Base-by-base conservation (phyloP, 1,140 invertebrate species). In the Eurytemora carolleeae region DNA sequence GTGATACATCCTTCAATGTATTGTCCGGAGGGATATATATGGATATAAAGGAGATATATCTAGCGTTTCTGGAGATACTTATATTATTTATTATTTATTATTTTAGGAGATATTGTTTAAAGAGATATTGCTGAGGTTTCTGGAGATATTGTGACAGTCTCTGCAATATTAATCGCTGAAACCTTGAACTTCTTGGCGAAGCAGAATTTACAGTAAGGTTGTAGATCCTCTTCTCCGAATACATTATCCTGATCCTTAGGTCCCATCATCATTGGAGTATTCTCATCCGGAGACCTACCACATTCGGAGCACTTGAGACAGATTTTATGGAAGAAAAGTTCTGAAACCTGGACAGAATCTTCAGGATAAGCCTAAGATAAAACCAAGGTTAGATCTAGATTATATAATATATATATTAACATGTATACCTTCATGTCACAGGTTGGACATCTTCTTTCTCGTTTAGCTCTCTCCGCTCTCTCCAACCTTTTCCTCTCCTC, bases 221-320 rank as follows among this genome's bases (percentile, higher is more conserved):
- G 18, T n/a, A 59, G 21, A 24, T 59, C 58, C 44, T 59, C 26
- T 7, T 24, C 24, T 2, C 26, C 58, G 26, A 59, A 59, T 7
- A 53, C 58, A n/a, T 44, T 44, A n/a, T 44, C 31, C 31, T 44
- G 31, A n/a, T 44, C n/a, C 31, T 44, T 44, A n/a, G 31, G 31
- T n/a, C 31, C 31, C 31, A 44, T 44, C 31, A 44, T 44, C 31
- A 44, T 44, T 7, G 31, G 31, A 44, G 31, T 44, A 44, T 44
- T 44, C 31, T 44, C 31, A n/a, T 44, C 31, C n/a, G 31, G 31
- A 44, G 31, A 44, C 7, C 58, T 19, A 16, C 19, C 12, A 19
- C 58, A 59, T 26, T 59, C 58, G 24, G 26, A 24, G 58, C 58
- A 59, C 24, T 59, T 59, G 58, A 59, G 20, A 22, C 58, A 59